A percentile compares a stretch with the other conserved stretches of the same genome.
phyloP scores from a whole-genome alignment of 2,113 vertebrate genomes.

The Amblyopsis rosae region DNA sequence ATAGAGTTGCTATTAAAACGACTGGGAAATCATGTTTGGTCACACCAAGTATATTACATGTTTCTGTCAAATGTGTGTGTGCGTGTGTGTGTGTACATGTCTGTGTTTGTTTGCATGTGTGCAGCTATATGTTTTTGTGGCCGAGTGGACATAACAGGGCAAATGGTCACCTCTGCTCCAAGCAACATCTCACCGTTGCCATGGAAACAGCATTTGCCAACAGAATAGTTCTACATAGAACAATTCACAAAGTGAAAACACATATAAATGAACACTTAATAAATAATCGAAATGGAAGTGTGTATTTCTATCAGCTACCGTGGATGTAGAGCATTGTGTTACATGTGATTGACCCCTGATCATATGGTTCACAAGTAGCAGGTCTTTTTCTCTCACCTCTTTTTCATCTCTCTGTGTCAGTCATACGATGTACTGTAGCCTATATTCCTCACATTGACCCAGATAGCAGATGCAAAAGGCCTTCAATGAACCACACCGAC shows the following conservation, averaged over 20 bases:
- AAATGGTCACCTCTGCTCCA: conserved; percentile 47
- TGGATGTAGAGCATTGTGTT: conserved; percentile 14
- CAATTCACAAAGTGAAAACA: conserved; percentile 4
- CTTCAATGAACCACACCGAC: conserved; percentile 31
- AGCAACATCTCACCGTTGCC: conserved; percentile 47
- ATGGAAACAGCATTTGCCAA: conserved; percentile 45
- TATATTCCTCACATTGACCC: conserved; percentile 44
- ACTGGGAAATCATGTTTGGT: neutral
- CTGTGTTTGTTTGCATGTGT: neutral
- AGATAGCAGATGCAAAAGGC: conserved; percentile 39
- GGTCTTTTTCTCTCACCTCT: conserved; percentile 12
- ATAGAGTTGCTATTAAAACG: conserved; percentile 1
- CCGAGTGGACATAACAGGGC: conserved; percentile 5
- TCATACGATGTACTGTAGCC: conserved; percentile 48
- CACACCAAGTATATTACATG: neutral
- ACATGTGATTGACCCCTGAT: conserved; percentile 22
- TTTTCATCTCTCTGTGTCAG: neutral
- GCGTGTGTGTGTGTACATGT: neutral
- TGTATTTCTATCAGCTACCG: neutral
- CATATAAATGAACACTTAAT: conserved; percentile 5
- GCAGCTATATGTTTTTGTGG: neutral
- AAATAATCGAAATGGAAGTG: no score
- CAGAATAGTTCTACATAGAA: conserved; percentile 1
- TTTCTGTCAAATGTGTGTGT: neutral
- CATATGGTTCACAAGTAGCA: conserved; percentile 11